These are phyloP conservation scores for Aptenodytes patagonicus DNA, from an alignment of 2,113 vertebrate species.

Conservation along the genomic window DNA sequence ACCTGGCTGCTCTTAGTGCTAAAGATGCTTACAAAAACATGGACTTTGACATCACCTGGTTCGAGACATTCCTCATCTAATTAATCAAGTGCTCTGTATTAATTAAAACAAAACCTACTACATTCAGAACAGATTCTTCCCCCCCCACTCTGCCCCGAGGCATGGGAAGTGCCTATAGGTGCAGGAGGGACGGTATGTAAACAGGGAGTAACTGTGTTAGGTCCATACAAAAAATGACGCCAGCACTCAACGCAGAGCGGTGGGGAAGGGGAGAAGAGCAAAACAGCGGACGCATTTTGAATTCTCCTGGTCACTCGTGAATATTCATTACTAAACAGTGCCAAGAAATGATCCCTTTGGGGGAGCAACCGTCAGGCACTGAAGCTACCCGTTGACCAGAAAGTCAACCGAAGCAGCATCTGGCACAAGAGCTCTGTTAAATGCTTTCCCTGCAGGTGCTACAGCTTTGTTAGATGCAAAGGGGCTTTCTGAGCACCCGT, in stretches of 20 bases:
- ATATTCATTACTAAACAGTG: background rate
- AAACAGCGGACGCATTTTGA: background rate
- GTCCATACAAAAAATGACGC: background rate
- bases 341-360: background rate
- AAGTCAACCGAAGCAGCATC: background rate
- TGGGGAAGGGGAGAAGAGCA: background rate
- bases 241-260: background rate
- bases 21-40: background rate
- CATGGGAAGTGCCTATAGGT: background rate
- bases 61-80: background rate
- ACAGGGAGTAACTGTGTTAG: background rate
- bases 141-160: background rate
- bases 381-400: background rate
- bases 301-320: background rate
- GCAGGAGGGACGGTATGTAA: background rate
- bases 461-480: background rate
- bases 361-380: background rate
- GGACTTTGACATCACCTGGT: background rate
- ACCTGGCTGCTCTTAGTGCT: background rate
- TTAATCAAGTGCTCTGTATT: background rate
- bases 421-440: background rate
- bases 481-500: accelerated
- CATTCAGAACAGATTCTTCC: background rate
- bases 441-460: background rate
- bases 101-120: background rate